phyloP scores from a whole-genome alignment of 1,140 invertebrate species.

The Sycobia sp. region DNA sequence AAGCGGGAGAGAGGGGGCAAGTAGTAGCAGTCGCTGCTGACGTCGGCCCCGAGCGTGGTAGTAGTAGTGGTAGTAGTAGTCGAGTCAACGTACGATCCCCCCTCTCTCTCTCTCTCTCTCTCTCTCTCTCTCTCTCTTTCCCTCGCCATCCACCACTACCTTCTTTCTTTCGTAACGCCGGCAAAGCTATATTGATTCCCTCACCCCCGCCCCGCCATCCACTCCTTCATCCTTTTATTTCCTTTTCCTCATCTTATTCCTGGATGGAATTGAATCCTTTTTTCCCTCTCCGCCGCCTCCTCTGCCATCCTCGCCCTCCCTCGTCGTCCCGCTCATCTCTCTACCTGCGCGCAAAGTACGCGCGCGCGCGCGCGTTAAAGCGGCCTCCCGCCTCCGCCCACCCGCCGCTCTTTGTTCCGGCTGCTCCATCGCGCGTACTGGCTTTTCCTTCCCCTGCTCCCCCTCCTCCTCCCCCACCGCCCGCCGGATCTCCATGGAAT shows the following conservation, averaged over 20 bases:
- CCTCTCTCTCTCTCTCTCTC: neutral
- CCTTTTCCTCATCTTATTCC: constrained; percentile 45
- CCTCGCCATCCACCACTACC: neutral
- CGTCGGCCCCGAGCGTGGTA: no score
- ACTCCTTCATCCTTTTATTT: no score
- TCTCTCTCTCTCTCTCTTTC: neutral
- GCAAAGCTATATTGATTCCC: constrained; percentile 18
- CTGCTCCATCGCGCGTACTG: neutral
- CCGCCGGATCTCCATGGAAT: no score
- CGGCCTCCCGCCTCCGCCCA: no score
- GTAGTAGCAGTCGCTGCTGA: no score
- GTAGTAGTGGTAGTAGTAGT: neutral
- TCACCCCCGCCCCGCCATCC: no score
- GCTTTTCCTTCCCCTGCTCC: neutral
- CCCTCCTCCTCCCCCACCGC: no score
- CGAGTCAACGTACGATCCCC: constrained; percentile 11
- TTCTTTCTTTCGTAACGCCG: constrained; percentile 9
- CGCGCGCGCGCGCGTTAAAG: constrained; percentile 8
- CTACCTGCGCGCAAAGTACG: neutral
- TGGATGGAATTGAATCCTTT: constrained; percentile 54
- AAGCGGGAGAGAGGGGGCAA: constrained; percentile 39
- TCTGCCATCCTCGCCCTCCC: constrained; percentile 38
- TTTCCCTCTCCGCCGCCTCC: constrained; percentile 40
- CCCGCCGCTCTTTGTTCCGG: neutral
- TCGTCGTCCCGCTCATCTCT: neutral